Evolutionary conservation across 2,113 vertebrate species (phyloP), one percentile per base, ranked within the genome.

Genomic region (Hystrix brachyura): DNA sequence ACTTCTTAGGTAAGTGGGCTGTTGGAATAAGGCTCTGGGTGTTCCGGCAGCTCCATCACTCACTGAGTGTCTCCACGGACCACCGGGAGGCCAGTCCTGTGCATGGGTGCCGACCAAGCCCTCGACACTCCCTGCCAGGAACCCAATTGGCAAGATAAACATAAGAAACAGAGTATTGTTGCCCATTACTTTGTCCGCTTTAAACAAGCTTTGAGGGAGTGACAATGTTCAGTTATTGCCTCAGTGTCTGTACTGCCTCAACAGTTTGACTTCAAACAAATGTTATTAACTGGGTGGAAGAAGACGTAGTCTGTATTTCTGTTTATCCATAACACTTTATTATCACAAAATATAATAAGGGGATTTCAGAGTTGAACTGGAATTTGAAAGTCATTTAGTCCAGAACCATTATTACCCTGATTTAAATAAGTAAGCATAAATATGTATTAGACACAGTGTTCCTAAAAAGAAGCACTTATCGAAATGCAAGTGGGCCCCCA

Each of bases 351-450:
- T 80, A 83, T 14, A 94, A 53, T 95, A 59, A 84, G 5, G 55
- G 11, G 84, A 82, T 92, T 97, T 96, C 51, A 48, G 25, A 1
- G n/a, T 69, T 53, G 85, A 82, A 83, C 27, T 87, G 46, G 46
- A 94, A 92, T 74, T 84, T 78, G 76, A 90, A 97, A 95, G 34
- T 27, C 51, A 92, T n/a, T 93, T 92, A 81, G 19, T 84, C 21
- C 34, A 71, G 18, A 89, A 80, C 1, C 27, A 65, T 46, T 78
- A 59, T 64, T 82, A 94, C 9, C 4, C n/a, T 64, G 25, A 94
- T 57, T 94, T 95, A 84, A 90, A 87, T 6, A 91, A 25, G 34
- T 87, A 79, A 88, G 2, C 69, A 59, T 74, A 95, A 72, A 90
- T 57, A 84, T 87, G 55, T 87, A 85, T 87, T 72, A 78, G 87